Base-by-base conservation (phyloP, 1,140 invertebrate species). In the Protaetia brevitarsis region DNA sequence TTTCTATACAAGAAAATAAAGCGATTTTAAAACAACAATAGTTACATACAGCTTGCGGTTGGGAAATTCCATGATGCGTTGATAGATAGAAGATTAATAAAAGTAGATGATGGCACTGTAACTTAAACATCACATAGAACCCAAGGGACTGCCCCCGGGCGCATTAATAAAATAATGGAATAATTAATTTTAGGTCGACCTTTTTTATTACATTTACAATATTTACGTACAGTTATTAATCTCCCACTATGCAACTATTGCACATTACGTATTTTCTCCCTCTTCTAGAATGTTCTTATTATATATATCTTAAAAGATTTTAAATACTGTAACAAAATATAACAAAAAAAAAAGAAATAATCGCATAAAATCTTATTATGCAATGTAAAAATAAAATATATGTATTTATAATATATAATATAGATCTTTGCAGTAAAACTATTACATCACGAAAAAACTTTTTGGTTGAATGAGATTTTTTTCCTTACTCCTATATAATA, bases 341-440 rank as follows among this genome's bases (percentile, higher is more conserved):
- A n/a, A n/a, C n/a, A n/a, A n/a, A n/a, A 45, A 45, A 45, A 21
- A 45, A 45, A 13, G 23, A 45, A 45, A 41, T 21, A 45, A 16
- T 10, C 23, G 41, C 41, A 45, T 45, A 45, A 45, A 45, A 45
- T 45, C 19, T 45, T 1, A 21, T 45, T 21, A 45, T 45, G 41
- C 41, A 45, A 21, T 45, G 41, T 45, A 45, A 45, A 45, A 45
- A 45, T 45, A 45, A 45, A 45, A 45, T 16, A 45, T 45, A 19
- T 45, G 23, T 45, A 7, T 45, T 21, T 45, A 45, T 45, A 16
- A 37, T n/a, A n/a, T n/a, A n/a, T n/a, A n/a, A n/a, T n/a, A 45
- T 45, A 45, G 41, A 45, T 45, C 41, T 45, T 45, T 45, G 41
- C 41, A 45, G 41, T 45, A 45, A 45, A 45, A 45, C 41, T 45